These are phyloP conservation scores for Leiothrix lutea DNA, from an alignment of 2,113 vertebrate genomes.

Conservation along the genomic window DNA sequence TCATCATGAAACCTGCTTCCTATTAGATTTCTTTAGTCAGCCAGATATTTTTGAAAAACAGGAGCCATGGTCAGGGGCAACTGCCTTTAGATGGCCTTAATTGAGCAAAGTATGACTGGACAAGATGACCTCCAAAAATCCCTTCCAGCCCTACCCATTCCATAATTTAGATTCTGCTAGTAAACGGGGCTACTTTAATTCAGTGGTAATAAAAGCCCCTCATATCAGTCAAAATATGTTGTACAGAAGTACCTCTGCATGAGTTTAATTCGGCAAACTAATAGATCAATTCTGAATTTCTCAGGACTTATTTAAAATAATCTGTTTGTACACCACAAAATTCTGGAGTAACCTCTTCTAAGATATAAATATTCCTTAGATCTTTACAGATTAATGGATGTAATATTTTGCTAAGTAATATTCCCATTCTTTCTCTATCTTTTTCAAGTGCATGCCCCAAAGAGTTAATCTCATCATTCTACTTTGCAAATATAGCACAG, in stretches of 20 bases:
- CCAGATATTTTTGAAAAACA: neutral
- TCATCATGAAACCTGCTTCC: neutral
- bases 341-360: neutral
- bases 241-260: neutral
- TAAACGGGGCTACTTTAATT: neutral
- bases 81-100: rapidly evolving
- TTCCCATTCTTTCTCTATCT: neutral
- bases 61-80: neutral
- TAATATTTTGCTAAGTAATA: neutral
- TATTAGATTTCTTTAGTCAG: neutral
- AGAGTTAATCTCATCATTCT: neutral
- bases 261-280: neutral
- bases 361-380: neutral
- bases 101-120: neutral
- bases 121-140: neutral
- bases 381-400: neutral
- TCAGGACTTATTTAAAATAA: neutral
- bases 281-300: neutral
- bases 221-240: neutral
- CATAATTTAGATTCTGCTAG: neutral
- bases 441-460: neutral
- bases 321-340: neutral
- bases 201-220: neutral
- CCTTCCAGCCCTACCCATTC: neutral
- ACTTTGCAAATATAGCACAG: neutral